Conservation (phyloP, 2,113 vertebrate species). For the Uria lomvia region DNA sequence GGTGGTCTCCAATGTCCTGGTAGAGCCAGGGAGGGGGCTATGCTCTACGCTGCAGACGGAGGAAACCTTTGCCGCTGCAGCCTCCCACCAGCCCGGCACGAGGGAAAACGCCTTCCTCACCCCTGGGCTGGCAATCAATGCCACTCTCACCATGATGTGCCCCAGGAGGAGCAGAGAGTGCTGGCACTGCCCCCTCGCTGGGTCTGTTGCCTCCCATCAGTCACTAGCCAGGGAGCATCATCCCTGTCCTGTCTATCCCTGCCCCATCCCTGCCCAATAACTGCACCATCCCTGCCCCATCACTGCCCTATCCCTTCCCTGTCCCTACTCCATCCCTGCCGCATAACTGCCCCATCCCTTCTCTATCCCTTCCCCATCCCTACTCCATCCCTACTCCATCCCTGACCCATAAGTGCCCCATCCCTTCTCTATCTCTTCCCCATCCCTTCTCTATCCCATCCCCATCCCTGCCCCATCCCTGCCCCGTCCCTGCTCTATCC, state of each 20-base stretch:
- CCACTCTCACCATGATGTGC: accelerated
- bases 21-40: not conserved
- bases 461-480: no score
- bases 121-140: not conserved
- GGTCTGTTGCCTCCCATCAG: no score
- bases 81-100: accelerated
- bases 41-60: accelerated
- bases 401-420: not conserved
- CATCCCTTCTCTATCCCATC: no score
- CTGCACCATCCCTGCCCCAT: not conserved
- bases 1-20: not conserved
- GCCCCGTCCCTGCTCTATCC: accelerated
- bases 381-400: no score
- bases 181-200: accelerated
- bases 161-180: not conserved
- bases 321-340: accelerated
- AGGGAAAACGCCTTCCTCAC: not conserved
- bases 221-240: not conserved
- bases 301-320: not conserved
- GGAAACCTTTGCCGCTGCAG: not conserved
- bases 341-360: no score
- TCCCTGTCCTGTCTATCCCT: no score
- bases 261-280: not conserved
- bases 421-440: not conserved
- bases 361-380: no score